Percentiles rank a stretch among this genome's conserved stretches.
Conservation (phyloP, 2,797 vertebrate species). For the Eleutherodactylus coqui region DNA sequence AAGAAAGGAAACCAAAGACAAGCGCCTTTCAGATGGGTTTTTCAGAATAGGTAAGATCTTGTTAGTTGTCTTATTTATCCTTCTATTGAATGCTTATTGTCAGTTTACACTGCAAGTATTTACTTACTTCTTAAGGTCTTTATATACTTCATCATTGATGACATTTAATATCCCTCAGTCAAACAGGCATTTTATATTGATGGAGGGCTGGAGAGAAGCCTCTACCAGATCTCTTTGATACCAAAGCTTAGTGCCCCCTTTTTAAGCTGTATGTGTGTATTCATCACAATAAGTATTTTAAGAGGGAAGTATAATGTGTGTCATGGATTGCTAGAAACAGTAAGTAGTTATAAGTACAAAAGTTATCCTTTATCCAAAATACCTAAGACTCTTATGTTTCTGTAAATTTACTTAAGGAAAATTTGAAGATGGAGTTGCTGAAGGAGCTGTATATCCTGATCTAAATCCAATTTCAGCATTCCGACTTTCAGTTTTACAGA, state of each 20-base stretch:
- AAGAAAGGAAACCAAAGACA: conserved; percentile 91
- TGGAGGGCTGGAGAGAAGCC: neutral
- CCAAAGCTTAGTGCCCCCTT: too few species aligned
- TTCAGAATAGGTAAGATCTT: conserved; percentile 87
- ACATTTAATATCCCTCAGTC: neutral
- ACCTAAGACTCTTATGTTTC: neutral
- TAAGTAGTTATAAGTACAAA: too few species aligned
- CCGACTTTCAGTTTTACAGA: conserved; percentile 89
- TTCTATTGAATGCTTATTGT: neutral
- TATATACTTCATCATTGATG: neutral
- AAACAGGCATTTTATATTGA: neutral
- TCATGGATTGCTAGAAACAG: too few species aligned
- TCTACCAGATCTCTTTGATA: neutral
- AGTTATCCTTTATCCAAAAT: neutral
- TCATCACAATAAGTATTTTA: neutral
- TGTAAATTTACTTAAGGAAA: conserved; percentile 80
- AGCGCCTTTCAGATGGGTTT: conserved; percentile 90
- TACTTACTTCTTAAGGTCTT: neutral
- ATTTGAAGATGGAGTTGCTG: conserved; percentile 91
- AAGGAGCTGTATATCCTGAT: conserved; percentile 85
- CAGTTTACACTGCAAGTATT: neutral
- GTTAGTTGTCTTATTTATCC: neutral
- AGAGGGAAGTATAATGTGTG: too few species aligned
- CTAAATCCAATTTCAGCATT: conserved; percentile 92
- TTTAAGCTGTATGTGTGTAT: too few species aligned